Base-by-base conservation (phyloP, 2,797 vertebrate species). In the Cephalopachus bancanus region DNA sequence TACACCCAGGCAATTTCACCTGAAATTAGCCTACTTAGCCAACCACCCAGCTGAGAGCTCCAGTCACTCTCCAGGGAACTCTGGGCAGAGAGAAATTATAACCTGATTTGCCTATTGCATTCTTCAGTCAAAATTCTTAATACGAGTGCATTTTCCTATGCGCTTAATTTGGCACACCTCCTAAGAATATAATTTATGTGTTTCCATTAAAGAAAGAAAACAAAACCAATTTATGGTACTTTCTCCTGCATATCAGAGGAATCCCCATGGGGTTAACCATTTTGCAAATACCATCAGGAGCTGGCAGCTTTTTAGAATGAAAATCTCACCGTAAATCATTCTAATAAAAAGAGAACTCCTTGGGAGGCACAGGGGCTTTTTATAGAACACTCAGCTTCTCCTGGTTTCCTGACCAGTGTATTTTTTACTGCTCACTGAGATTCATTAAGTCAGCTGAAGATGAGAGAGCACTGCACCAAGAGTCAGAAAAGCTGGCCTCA, bases 381-480 rank as follows among this genome's bases (percentile, higher is more conserved):
- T 7, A 14, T 0, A 9, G 55, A 53, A 22, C 76, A 51, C 17
- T 60, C 57, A 17, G 33, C 51, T 37, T 16, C 88, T 24, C 26
- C 57, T 4, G 22, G 5, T 24, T 76, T 81, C 87, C 79, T 44
- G 44, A 37, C 57, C 81, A 7, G 1, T 5, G 10, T 20, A 1
- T 24, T 15, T 28, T 64, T 72, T 19, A 10, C 14, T 1, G 2
- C 65, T 65, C 22, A 57, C 33, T 7, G 37, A 76, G 55, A 80
- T 33, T 67, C 75, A 53, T 28, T 60, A 30, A 60, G 26, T 62
- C 33, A 62, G 17, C 57, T 7, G 59, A 51, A 72, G 16, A 80
- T 4, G 0, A 55, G 19, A 2, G 3, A 24, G 9, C 11, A 4
- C 10, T 0, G 7, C 20, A 19, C 0, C 22, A 7, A 44, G 26